phyloP scores from a whole-genome alignment of 2,113 vertebrate genomes.

The Cairina moschata region DNA sequence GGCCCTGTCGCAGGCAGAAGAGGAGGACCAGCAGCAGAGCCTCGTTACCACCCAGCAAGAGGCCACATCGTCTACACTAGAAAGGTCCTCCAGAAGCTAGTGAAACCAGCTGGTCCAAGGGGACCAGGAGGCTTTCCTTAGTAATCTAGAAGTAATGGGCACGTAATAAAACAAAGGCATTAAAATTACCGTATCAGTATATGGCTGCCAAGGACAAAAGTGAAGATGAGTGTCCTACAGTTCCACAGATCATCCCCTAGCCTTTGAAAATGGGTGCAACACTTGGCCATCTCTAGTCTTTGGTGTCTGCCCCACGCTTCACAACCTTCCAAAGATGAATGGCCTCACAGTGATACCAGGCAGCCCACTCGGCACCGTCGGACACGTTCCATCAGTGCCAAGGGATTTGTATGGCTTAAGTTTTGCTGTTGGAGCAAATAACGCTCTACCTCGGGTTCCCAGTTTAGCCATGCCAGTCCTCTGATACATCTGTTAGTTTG shows the following conservation, averaged over 20 bases:
- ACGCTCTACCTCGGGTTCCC: not conserved
- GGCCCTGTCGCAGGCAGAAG: not conserved
- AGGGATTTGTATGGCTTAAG: not conserved
- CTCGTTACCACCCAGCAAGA: not conserved
- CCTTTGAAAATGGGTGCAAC: too few species aligned
- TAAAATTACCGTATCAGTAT: too few species aligned
- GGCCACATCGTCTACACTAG: not conserved
- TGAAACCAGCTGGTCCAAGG: not conserved
- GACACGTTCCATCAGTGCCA: too few species aligned
- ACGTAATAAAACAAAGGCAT: too few species aligned
- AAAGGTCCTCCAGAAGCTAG: not conserved
- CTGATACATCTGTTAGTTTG: not conserved
- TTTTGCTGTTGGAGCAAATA: not conserved
- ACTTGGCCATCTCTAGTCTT: too few species aligned
- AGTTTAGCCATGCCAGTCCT: not conserved
- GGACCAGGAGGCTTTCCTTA: not conserved
- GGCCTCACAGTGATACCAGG: not conserved
- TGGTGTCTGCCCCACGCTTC: too few species aligned
- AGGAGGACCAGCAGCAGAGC: not conserved
- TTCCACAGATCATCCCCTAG: too few species aligned
- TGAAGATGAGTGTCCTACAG: too few species aligned
- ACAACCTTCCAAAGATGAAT: not conserved
- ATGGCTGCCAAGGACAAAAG: too few species aligned
- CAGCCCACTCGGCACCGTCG: not conserved
- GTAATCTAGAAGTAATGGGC: too few species aligned